A percentile compares a stretch with the other conserved stretches of the same genome.
Evolutionary conservation across 2,888 invertebrate species (phyloP).

Genomic region (Noctua fimbriata): DNA sequence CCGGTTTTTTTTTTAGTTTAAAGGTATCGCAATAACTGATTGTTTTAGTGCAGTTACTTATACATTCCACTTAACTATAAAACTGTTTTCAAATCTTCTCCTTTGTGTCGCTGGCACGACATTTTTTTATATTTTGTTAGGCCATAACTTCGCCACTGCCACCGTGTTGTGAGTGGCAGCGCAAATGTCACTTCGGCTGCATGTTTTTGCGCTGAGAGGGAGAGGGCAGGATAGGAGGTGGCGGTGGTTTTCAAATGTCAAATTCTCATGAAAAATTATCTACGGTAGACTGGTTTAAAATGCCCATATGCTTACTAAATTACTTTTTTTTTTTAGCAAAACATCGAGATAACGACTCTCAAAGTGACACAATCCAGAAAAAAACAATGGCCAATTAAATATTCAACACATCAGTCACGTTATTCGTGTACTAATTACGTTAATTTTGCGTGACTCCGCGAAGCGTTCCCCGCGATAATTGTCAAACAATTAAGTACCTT

Average conservation of each 20-base stretch:
- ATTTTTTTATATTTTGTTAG: no score
- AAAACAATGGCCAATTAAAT: slow-evolving; percentile 24
- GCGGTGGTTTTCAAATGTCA: no score
- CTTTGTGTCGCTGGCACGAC: no score
- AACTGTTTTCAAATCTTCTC: no score
- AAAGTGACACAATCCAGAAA: not conserved
- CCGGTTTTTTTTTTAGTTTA: not conserved
- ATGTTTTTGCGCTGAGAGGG: no score
- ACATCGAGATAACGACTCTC: no score
- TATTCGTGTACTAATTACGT: slow-evolving; percentile 42
- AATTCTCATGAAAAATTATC: not conserved
- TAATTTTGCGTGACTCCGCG: slow-evolving; percentile 34
- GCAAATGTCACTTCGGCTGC: no score
- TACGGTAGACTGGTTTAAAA: not conserved
- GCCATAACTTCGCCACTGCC: no score
- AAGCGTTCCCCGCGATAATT: slow-evolving; percentile 36
- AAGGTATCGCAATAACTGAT: not conserved
- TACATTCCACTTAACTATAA: not conserved
- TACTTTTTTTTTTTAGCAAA: not conserved
- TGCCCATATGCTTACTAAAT: not conserved
- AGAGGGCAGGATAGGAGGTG: no score
- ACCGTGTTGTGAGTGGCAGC: no score
- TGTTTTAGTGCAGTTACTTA: not conserved
- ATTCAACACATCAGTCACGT: slow-evolving; percentile 9
- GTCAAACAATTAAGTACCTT: slow-evolving; percentile 43